Percentiles rank a stretch among this genome's conserved stretches.
phyloP scores from a whole-genome alignment of 1,140 invertebrate genomes.

The Bombus sylvicola region DNA sequence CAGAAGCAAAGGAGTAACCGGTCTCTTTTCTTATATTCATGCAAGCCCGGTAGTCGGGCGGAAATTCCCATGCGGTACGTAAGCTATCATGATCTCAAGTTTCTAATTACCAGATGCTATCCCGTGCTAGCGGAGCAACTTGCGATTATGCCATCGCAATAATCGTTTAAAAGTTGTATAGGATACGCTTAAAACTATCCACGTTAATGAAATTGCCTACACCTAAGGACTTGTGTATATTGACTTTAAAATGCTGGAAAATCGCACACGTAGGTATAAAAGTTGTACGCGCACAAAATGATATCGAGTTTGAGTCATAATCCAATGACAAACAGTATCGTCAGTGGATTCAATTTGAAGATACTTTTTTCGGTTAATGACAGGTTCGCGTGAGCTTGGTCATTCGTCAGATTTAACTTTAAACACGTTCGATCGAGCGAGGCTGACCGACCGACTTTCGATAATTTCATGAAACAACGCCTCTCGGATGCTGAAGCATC shows the following conservation, averaged over 20 bases:
- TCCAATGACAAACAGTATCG: not conserved
- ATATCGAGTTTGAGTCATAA: not conserved
- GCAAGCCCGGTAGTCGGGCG: not conserved
- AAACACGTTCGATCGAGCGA: not conserved
- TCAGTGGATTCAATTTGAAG: not conserved
- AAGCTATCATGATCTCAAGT: constrained; percentile 45
- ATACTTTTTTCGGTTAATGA: not conserved
- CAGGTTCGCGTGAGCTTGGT: not conserved
- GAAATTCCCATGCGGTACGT: constrained; percentile 26
- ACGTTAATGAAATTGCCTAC: constrained; percentile 19
- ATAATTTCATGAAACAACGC: constrained; percentile 28
- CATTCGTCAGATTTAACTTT: not conserved
- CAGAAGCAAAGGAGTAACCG: not conserved
- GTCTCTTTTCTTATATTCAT: constrained; percentile 35
- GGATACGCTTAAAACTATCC: not conserved
- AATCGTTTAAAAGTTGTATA: constrained; percentile 34
- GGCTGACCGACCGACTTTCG: constrained; percentile 10
- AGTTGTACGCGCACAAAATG: not conserved
- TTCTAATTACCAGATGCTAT: constrained; percentile 43
- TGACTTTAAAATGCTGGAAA: not conserved
- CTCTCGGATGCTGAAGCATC: not conserved
- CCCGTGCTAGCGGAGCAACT: not conserved
- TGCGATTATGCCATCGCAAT: constrained; percentile 33
- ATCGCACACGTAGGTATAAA: not conserved
- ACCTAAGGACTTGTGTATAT: too few species aligned